Conservation (phyloP, 1,140 invertebrate species). For the Macrosteles quadrilineatus region DNA sequence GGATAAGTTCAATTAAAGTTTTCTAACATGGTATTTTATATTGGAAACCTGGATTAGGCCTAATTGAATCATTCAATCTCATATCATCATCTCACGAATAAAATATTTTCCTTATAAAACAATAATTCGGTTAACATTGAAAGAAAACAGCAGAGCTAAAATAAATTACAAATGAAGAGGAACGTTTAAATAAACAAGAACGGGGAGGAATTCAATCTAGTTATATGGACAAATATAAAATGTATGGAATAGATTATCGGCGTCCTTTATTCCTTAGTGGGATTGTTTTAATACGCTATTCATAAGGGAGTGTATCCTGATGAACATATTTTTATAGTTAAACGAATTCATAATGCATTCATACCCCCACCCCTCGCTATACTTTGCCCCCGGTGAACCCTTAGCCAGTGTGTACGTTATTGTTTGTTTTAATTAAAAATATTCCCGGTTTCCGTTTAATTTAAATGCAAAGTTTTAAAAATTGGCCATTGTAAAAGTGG, state of each 20-base stretch:
- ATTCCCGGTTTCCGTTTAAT: slow-evolving; percentile 1
- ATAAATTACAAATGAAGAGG: slow-evolving; percentile 11
- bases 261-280: slow-evolving; percentile 23
- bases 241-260: slow-evolving; percentile 19
- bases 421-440: slow-evolving; percentile 17
- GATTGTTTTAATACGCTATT: slow-evolving; percentile 5
- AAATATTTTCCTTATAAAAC: too few species aligned
- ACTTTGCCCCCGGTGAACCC: too few species aligned
- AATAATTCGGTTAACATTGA: background rate
- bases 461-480: background rate
- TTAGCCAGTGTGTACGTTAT: background rate
- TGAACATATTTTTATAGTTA: slow-evolving; percentile 14
- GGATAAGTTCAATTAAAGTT: too few species aligned
- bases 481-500: background rate
- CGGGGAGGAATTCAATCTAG: slow-evolving; percentile 16
- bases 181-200: slow-evolving; percentile 20
- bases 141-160: slow-evolving; percentile 4
- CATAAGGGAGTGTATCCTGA: slow-evolving; percentile 11
- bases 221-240: slow-evolving; percentile 26
- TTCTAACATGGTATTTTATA: too few species aligned
- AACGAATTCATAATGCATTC: slow-evolving; percentile 14
- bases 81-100: too few species aligned
- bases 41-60: too few species aligned
- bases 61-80: too few species aligned
- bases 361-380: background rate